Evolutionary conservation across 1,140 invertebrate genomes (phyloP).

Genomic region (Hyles vespertilio): DNA sequence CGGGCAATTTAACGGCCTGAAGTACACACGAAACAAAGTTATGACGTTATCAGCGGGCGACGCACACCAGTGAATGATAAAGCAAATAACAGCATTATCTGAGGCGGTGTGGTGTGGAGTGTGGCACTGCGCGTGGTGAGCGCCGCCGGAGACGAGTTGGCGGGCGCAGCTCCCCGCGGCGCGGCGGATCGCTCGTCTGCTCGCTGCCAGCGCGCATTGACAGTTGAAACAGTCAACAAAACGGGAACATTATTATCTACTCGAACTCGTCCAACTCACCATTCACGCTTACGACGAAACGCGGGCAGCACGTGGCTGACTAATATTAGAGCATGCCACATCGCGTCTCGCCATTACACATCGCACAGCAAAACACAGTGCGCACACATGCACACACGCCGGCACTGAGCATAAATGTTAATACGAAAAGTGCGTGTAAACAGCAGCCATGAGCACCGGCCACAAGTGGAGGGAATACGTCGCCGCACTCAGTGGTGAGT

Average conservation of each 20-base stretch:
- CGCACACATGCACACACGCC: slow-evolving; percentile 40
- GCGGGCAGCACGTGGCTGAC: slow-evolving; percentile 55
- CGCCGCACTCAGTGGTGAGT: slow-evolving; percentile 65
- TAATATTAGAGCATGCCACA: slow-evolving; percentile 48
- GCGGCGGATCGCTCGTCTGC: slow-evolving; percentile 13
- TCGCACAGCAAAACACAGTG: slow-evolving; percentile 26
- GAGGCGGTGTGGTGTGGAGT: slow-evolving; percentile 18
- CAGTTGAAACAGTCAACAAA: slow-evolving; percentile 64
- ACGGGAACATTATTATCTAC: slow-evolving; percentile 41
- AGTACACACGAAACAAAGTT: slow-evolving; percentile 11
- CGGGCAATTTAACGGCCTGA: slow-evolving; percentile 13
- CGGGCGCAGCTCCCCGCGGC: slow-evolving; percentile 25
- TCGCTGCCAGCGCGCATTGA: slow-evolving; percentile 33
- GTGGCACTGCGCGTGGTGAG: not conserved
- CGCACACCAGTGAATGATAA: slow-evolving; percentile 29
- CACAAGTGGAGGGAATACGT: slow-evolving; percentile 67
- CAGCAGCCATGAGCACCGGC: slow-evolving; percentile 53
- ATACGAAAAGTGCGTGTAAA: slow-evolving; percentile 41
- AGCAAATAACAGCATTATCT: slow-evolving; percentile 34
- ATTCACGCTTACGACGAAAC: slow-evolving; percentile 56
- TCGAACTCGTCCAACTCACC: slow-evolving; percentile 41
- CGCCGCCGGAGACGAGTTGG: slow-evolving; percentile 1
- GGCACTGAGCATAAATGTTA: slow-evolving; percentile 59
- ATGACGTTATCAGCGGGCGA: slow-evolving; percentile 34
- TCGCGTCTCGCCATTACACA: slow-evolving; percentile 23